phyloP scores from a whole-genome alignment of 1,140 invertebrate genomes.

The Drosophila lacertosa region DNA sequence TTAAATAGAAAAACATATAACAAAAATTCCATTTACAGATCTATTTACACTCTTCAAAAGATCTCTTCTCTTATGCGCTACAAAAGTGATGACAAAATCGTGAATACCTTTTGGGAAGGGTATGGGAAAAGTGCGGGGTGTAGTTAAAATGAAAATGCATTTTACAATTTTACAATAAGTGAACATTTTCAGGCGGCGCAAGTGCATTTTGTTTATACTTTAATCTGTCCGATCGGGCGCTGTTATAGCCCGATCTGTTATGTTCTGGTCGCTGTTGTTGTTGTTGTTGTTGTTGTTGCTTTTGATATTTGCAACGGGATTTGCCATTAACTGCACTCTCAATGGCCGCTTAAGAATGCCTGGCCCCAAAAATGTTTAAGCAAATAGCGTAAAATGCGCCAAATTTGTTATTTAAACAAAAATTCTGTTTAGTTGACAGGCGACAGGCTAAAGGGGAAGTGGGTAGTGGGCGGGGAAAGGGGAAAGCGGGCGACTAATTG shows the following conservation, averaged over 20 bases:
- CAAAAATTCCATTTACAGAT: too few species aligned
- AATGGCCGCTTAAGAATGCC: constrained; percentile 72
- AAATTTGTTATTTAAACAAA: constrained; percentile 33
- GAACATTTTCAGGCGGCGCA: constrained; percentile 51
- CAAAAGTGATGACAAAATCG: too few species aligned
- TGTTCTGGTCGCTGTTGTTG: constrained; percentile 31
- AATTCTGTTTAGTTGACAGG: constrained; percentile 5
- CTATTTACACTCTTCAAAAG: too few species aligned
- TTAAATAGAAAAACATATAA: too few species aligned
- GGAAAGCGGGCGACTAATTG: constrained; percentile 57
- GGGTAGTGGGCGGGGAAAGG: not conserved
- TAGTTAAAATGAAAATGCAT: constrained; percentile 43
- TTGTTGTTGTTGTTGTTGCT: constrained; percentile 39
- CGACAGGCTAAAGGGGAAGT: too few species aligned
- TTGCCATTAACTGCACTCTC: constrained; percentile 78
- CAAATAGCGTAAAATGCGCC: constrained; percentile 51
- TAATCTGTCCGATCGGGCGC: constrained; percentile 56
- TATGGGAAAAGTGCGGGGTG: not conserved
- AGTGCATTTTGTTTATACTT: constrained; percentile 76
- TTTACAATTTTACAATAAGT: constrained; percentile 69
- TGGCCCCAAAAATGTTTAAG: constrained; percentile 65
- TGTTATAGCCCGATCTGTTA: constrained; percentile 8
- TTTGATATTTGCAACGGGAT: constrained; percentile 19
- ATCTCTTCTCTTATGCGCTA: too few species aligned
- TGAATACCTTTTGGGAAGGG: too few species aligned